Evolutionary conservation across 2,888 invertebrate genomes (phyloP).

Genomic region (Dynastes maya): DNA sequence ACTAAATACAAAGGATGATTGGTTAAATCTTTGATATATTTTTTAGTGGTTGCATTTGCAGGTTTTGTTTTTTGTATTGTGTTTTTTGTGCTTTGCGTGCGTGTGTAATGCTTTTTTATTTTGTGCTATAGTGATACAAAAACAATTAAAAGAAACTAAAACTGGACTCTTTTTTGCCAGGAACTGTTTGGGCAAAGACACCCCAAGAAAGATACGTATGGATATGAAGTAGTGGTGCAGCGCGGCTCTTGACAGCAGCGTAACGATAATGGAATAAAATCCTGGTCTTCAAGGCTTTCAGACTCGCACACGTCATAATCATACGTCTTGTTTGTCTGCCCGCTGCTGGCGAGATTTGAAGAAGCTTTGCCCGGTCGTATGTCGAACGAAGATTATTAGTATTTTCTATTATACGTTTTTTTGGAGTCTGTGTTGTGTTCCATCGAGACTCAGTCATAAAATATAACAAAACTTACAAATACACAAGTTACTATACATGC

Average conservation of each 20-base stretch:
- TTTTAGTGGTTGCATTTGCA: neutral
- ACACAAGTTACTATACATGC: neutral
- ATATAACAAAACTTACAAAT: conserved; percentile 22
- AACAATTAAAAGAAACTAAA: conserved; percentile 36
- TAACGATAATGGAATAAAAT: conserved; percentile 15
- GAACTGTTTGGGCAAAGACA: conserved; percentile 43
- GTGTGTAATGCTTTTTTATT: conserved; percentile 37
- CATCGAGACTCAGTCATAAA: neutral
- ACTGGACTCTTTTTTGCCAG: conserved; percentile 45
- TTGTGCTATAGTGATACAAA: conserved; percentile 35
- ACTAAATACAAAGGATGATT: no score
- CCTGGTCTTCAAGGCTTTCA: conserved; percentile 21
- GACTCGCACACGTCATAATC: conserved; percentile 3
- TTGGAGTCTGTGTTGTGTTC: neutral
- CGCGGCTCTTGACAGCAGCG: neutral
- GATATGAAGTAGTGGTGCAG: conserved; percentile 21
- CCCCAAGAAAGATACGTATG: conserved; percentile 42
- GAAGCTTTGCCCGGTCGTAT: conserved; percentile 21
- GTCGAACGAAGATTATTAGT: conserved; percentile 19
- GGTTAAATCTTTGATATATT: no score
- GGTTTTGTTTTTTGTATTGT: conserved; percentile 31
- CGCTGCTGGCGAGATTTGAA: conserved; percentile 28
- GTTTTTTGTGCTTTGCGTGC: conserved; percentile 35
- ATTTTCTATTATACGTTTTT: neutral
- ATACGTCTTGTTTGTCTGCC: conserved; percentile 12